Percentiles rank a stretch among this genome's conserved stretches.
Conservation (phyloP, 2,113 vertebrate species). For the Brachyhypopomus occidentalis region DNA sequence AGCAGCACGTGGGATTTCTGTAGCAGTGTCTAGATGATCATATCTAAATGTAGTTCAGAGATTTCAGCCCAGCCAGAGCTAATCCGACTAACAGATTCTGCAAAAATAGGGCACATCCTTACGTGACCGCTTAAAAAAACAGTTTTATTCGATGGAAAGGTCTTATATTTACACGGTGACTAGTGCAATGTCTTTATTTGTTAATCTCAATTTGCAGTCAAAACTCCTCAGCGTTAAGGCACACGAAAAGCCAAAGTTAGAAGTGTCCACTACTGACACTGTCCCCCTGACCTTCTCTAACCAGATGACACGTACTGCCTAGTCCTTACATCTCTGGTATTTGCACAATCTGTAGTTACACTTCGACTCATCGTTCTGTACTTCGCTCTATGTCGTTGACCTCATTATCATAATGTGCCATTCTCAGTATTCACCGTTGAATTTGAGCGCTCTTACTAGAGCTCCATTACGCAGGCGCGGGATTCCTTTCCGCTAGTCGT, state of each 20-base stretch:
- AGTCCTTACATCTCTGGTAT: not conserved
- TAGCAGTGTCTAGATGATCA: no score
- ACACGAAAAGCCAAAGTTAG: constrained; percentile 21
- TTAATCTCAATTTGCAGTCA: no score
- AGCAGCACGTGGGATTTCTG: no score
- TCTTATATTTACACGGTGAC: constrained; percentile 63
- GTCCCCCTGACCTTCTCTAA: not conserved
- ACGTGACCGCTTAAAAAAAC: constrained; percentile 39
- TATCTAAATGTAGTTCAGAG: not conserved
- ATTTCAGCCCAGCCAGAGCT: constrained; percentile 16
- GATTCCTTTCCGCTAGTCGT: no score
- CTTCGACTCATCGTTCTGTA: no score
- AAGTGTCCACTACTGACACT: constrained; percentile 39
- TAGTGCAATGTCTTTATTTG: constrained; percentile 19
- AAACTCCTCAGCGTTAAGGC: no score
- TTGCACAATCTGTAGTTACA: no score
- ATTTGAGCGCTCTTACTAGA: no score
- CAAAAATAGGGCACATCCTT: constrained; percentile 64
- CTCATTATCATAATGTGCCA: no score
- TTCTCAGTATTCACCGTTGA: no score
- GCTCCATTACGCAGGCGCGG: no score
- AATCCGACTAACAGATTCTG: constrained; percentile 39
- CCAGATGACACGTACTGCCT: not conserved
- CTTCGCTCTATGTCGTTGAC: no score
- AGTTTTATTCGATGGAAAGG: constrained; percentile 21